Evolutionary conservation across 1,140 invertebrate species (phyloP), one percentile per base, ranked within the genome.

Genomic region (Thaumetopoea pityocampa): DNA sequence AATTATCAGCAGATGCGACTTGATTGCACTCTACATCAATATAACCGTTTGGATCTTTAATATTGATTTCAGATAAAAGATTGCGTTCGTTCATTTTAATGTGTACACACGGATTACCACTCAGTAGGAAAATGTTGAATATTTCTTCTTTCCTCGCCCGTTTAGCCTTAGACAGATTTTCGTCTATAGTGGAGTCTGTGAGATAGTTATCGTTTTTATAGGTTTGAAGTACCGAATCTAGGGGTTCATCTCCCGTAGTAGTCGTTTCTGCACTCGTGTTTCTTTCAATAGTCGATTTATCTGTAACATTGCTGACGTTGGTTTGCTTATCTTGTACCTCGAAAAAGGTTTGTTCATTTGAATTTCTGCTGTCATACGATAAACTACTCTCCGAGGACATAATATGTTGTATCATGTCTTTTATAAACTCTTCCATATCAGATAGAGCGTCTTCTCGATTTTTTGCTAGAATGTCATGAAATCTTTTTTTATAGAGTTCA

Each of bases 351-450:
- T 1, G 5, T n/a, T 44, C 23, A 23, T 17, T 38, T 16, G 15
- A 18, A 1, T 24, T 41, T 20, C 10, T 45, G 43, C 5, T 35
- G 2, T 40, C 38, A 14, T 40, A 35, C 2, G 48, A 44, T 10
- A 46, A 14, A 1, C 33, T 50, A 1, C 57, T 55, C 9, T 80
- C 66, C 1, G 68, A 67, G 7, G 69, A 71, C 29, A 65, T 53
- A 4, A 77, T 69, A 29, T 74, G 48, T 2, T 71, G 58, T 28
- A 82, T 63, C 49, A 77, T 66, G 26, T 72, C 66, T 46, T 60
- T 72, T 10, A 82, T 69, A 19, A 79, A 78, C 12, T 67, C 51
- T 44, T 76, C 69, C 69, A 78, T 73, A 26, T 79, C 70, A 2
- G 37, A 17, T 1, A 79, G 20, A 0, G 65, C 54, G 6, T 76